Base-by-base conservation (phyloP, 2,888 invertebrate genomes). In the Pterobdella sp. region DNA sequence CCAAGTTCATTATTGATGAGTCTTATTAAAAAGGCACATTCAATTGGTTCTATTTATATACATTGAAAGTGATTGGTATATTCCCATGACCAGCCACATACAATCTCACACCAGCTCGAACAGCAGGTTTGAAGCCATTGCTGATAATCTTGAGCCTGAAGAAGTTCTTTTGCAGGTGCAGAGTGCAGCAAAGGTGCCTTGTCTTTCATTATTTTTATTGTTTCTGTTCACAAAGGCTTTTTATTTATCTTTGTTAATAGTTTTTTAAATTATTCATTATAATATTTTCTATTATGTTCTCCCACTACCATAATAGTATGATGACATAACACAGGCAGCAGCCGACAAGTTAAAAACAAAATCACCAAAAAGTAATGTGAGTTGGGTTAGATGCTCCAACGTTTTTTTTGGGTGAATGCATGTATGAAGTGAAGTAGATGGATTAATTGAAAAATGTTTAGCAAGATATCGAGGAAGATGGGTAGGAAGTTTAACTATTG, bases 121-220 rank as follows among this genome's bases (percentile, higher is more conserved):
- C 7, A 74, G 74, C 31, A 73, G 74, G 66, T 77, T 76, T 82
- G 91, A 91, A 80, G 89, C 90, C 0, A 88, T 90, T 76, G 88
- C 90, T 0, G 91, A 92, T 80, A 77, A 81, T 79, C 60, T 77
- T 69, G 77, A 75, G 14, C 77, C 84, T 3, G 90, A 91, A 73
- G 91, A 92, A 80, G 90, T 93, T 74, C 83, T 92, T 1, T 88
- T 88, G 22, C 89, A 90, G 80, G 90, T 88, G 0, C 87, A 88
- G 78, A 85, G 86, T 18, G 91, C 91, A 0, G 90, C 92, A 70
- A 85, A 85, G 80, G 86, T 87, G 79, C 78, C 76, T 32, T n/a
- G n/a, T n/a, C n/a, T n/a, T n/a, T n/a, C n/a, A n/a, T n/a, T n/a
- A n/a, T n/a, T n/a, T n/a, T n/a, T n/a, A n/a, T n/a, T n/a, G n/a